A percentile compares a stretch with the other conserved stretches of the same genome.
phyloP scores from a whole-genome alignment of 2,888 invertebrate genomes.

The Chymomyza amoena region DNA sequence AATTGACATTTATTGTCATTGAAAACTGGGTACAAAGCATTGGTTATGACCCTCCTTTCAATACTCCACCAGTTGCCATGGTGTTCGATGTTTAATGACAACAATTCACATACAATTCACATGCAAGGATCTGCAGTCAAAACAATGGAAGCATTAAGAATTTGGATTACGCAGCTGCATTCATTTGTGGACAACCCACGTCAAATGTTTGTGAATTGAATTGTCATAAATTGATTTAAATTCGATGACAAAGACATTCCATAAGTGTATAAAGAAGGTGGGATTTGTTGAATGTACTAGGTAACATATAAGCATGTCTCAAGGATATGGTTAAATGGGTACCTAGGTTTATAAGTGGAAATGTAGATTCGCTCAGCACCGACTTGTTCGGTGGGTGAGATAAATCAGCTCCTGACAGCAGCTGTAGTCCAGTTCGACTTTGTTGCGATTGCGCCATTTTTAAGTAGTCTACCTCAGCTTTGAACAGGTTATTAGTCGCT shows the following conservation, averaged over 20 bases:
- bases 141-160: slow-evolving; percentile 28
- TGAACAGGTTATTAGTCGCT: not conserved
- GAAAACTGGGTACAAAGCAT: not conserved
- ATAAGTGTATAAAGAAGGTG: not conserved
- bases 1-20: slow-evolving; percentile 26
- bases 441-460: slow-evolving; percentile 1
- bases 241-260: not conserved
- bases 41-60: not conserved
- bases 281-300: not conserved
- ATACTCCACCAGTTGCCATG: not conserved
- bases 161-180: slow-evolving; percentile 18
- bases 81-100: not conserved
- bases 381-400: not conserved
- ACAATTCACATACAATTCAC: no score
- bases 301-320: not conserved
- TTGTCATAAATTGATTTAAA: slow-evolving; percentile 28
- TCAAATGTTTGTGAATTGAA: slow-evolving; percentile 40
- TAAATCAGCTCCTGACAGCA: not conserved
- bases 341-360: no score
- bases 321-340: no score
- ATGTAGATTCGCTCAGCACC: not conserved
- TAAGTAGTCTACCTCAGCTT: not conserved
- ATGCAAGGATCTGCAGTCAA: not conserved
- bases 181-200: slow-evolving; percentile 19
- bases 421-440: not conserved